Evolutionary conservation across 2,113 vertebrate genomes (phyloP), one percentile per base, ranked within the genome.

Genomic region (Tachycineta bicolor): DNA sequence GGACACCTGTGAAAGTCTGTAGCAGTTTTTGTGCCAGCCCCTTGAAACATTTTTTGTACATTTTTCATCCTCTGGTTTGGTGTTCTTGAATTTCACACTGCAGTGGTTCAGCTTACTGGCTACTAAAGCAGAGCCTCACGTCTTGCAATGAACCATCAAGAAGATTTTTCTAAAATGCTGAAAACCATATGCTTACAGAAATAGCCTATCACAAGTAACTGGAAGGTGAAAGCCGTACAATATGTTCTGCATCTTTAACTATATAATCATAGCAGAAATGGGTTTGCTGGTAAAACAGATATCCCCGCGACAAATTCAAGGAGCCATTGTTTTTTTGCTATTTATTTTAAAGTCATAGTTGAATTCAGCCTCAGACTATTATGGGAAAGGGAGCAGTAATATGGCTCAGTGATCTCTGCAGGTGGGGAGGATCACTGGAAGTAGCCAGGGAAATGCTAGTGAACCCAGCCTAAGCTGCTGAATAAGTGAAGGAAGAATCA

Each of bases 171-270:
- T 90, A 39, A 92, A 89, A 81, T 52, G 73, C 34, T 78, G 23
- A 73, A 83, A 78, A 47, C 20, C 24, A 22, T 78, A 64, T 56
- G 34, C 33, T 77, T 74, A 41, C 55, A 58, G 60, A 49, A 87
- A 71, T 60, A 86, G 34, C 69, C 33, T 74, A 34, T 74, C 76
- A 74, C 52, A 47, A 89, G 47, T 77, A 83, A 85, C 46, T 83
- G 63, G 41, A 60, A 88, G 90, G 85, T 9, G 4, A 87, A 81
- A 71, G 56, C 56, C 12, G 0, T 70, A 46, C 43, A 49, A 4
- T 46, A 21, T 47, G 52, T 90, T 86, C 80, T 94, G 62, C 33
- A 39, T 92, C 71, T 75, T 75, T 62, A 89, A 74, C 67, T 56
- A 5, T 69, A 20, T 67, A 87, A 69, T 81, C n/a, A 28, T 5